Evolutionary conservation across 1,140 invertebrate genomes (phyloP).

Genomic region (Theocolax elegans): DNA sequence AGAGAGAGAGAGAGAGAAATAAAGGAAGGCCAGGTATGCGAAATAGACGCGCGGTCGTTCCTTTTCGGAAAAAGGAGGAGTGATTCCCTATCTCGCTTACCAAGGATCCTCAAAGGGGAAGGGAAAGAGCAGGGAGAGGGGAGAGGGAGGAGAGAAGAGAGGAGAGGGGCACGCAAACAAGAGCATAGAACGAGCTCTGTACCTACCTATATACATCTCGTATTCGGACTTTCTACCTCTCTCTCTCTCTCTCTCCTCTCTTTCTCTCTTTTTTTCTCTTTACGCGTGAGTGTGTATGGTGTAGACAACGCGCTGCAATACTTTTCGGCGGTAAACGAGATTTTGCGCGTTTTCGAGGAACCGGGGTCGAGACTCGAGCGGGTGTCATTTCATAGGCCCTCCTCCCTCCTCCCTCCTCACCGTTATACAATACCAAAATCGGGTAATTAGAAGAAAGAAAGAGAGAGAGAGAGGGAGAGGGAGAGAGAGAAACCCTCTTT

Average conservation of each 20-base stretch:
- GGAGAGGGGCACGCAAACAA: background rate
- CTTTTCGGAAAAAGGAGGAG: constrained; percentile 34
- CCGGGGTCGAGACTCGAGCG: background rate
- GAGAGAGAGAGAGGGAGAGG: too few species aligned
- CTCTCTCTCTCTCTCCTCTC: too few species aligned
- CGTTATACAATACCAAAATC: constrained; percentile 4
- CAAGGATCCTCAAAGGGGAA: too few species aligned
- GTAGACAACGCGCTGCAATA: background rate
- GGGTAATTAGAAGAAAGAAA: background rate
- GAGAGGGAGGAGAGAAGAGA: background rate
- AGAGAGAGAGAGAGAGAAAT: background rate
- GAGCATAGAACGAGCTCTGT: background rate
- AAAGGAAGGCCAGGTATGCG: background rate
- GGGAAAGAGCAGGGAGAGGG: background rate
- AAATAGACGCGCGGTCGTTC: background rate
- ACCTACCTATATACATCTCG: too few species aligned
- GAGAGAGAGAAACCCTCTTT: background rate
- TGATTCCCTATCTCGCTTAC: too few species aligned
- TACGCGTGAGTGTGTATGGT: background rate
- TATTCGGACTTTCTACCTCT: too few species aligned
- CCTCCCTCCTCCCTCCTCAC: background rate
- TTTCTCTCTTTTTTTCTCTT: background rate
- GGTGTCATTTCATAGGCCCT: background rate
- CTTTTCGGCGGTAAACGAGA: constrained; percentile 14
- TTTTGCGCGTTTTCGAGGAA: background rate